Base-by-base conservation (phyloP, 2,888 invertebrate species). In the Cybosia mesomella region DNA sequence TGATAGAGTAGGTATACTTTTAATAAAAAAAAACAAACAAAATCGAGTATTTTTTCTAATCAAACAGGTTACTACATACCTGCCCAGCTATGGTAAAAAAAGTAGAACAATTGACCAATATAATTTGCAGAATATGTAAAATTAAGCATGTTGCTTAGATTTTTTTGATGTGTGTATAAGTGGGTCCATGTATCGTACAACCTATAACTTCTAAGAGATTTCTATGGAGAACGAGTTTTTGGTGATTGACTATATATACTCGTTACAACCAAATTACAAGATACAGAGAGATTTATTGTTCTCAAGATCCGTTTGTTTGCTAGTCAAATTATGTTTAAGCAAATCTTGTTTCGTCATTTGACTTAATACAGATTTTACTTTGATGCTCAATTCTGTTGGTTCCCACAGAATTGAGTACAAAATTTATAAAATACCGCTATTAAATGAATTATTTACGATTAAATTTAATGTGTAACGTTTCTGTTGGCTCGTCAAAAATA, bases 401-500 rank as follows among this genome's bases (percentile, higher is more conserved):
- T 18, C 22, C 34, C 8, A 22, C 49, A 34, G 34, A 9, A 57
- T 39, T 64, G 36, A 24, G 24, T n/a, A 24, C 24, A n/a, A 58
- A 58, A 49, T 22, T 58, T 53, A 65, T 34, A 53, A 58, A 65
- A 59, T 22, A 5, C 13, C 58, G 58, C 58, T 36, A 54, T 73
- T 68, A 68, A 80, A 77, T 75, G 73, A 73, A 76, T 77, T 76
- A 74, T 79, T 75, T 76, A 66, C 65, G 54, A 71, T 65, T 73
- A 75, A 77, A 75, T 74, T 73, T 74, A 75, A 74, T 71, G 57
- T 67, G 64, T 67, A 55, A 64, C 64, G 57, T 75, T 67, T 64
- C 59, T 70, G 69, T 73, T 73, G 66, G 71, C 65, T 71, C 58
- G 65, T 68, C 28, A 66, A 63, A 77, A 72, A 73, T 71, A 71